Base-by-base conservation (phyloP, 2,113 vertebrate species). In the Lota lota region DNA sequence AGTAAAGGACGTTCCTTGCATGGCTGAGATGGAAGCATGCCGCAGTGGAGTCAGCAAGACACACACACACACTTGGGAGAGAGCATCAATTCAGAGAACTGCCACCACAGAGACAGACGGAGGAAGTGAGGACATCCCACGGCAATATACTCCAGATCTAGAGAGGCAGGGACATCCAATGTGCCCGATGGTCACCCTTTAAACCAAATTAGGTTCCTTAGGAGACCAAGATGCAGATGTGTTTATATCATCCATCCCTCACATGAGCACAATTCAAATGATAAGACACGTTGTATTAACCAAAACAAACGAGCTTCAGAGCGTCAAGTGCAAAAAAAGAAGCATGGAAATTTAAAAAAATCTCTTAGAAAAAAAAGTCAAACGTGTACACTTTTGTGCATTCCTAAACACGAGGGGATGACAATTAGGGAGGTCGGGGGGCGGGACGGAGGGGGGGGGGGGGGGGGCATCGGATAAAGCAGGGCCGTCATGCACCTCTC, bases 401-500 rank as follows among this genome's bases (percentile, higher is more conserved):
- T 17, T 18, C 53, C 53, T 18, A 2, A 56, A n/a, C 53, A 56
- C 17, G 16, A 56, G n/a, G 53, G 5, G 16, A n/a, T 18, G 53
- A 18, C 10, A 17, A n/a, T 61, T 28, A 22, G 60, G 58, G 18
- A 36, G 15, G 56, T 14, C n/a, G n/a, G n/a, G 2, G 1, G 15
- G 21, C 19, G 64, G 3, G 54, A 16, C 40, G 63, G 67, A 22
- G 20, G 20, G 5, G 10, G 33, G 17, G 15, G 1, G 8, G 53
- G 71, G 5, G 24, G 19, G 24, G 57, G 57, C 70, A 62, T 17
- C 70, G 63, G 14, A 68, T 62, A 15, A 68, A 75, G 73, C 63
- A 56, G 28, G 36, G 80, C 58, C 24, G 68, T 57, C 74, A 82
- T 86, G 78, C 80, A 75, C 65, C 67, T 63, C 67, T 70, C 69